Evolutionary conservation across 2,888 invertebrate genomes (phyloP).

Genomic region (Coleophora flavipennella): DNA sequence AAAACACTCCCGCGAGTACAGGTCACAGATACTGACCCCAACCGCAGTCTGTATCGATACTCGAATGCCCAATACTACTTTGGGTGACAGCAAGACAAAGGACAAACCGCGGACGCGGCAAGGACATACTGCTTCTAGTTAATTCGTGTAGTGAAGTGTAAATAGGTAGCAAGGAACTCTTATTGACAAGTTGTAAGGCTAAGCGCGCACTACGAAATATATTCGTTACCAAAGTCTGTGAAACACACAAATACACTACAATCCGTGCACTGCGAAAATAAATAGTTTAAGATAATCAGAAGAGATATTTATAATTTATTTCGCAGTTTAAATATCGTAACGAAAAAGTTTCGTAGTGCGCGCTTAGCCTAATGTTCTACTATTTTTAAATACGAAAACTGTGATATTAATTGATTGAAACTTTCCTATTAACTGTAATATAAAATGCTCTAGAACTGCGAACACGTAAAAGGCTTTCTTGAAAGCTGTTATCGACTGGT

Average conservation of each 20-base stretch:
- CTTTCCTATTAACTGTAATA: slow-evolving; percentile 54
- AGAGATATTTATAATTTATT: too few relatives aligned
- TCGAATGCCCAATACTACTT: slow-evolving; percentile 81
- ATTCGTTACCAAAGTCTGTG: too few relatives aligned
- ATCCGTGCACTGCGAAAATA: too few relatives aligned
- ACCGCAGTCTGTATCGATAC: slow-evolving; percentile 75
- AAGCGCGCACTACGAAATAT: too few relatives aligned
- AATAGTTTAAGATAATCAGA: too few relatives aligned
- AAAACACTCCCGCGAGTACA: slow-evolving; percentile 60
- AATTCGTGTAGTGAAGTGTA: slow-evolving; percentile 53
- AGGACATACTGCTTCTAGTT: slow-evolving; percentile 74
- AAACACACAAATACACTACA: too few relatives aligned
- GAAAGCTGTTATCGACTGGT: too few relatives aligned
- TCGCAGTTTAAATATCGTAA: too few relatives aligned
- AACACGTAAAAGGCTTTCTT: slow-evolving; percentile 20
- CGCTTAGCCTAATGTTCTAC: too few relatives aligned
- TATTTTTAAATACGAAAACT: slow-evolving; percentile 69
- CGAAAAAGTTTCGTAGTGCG: too few relatives aligned
- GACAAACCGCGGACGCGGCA: slow-evolving; percentile 65
- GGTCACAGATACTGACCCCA: slow-evolving; percentile 66
- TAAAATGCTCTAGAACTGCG: slow-evolving; percentile 42
- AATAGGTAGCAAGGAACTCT: slow-evolving; percentile 32
- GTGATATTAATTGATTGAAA: slow-evolving; percentile 71
- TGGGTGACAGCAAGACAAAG: slow-evolving; percentile 80
- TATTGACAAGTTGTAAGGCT: slow-evolving; percentile 48